Conservation (phyloP, 1,140 invertebrate genomes). For the Neodiprion virginianus region DNA sequence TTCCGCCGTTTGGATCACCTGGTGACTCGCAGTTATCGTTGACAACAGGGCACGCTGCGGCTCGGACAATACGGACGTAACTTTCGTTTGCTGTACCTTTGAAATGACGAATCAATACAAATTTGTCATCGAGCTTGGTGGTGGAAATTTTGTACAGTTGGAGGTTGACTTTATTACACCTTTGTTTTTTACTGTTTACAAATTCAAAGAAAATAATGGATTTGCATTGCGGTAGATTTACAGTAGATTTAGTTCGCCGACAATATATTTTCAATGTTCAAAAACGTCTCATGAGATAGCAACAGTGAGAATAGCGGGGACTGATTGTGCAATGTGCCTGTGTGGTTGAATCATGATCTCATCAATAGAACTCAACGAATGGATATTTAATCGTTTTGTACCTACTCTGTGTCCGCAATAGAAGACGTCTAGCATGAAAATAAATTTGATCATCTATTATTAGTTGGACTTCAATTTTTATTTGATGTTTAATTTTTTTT, state of each 20-base stretch:
- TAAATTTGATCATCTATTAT: slow-evolving; percentile 56
- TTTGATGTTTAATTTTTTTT: slow-evolving; percentile 2
- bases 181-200: neutral
- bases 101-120: slow-evolving; percentile 32
- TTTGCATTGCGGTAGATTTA: too few species aligned
- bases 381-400: slow-evolving; percentile 45
- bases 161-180: slow-evolving; percentile 4
- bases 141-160: slow-evolving; percentile 16
- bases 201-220: too few species aligned
- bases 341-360: neutral
- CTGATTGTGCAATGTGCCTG: neutral
- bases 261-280: too few species aligned
- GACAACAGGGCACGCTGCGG: slow-evolving; percentile 91
- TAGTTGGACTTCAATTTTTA: slow-evolving; percentile 37
- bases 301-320: neutral
- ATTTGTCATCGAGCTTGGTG: neutral
- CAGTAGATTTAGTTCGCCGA: too few species aligned
- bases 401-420: slow-evolving; percentile 64
- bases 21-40: slow-evolving; percentile 87
- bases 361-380: neutral
- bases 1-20: slow-evolving; percentile 87
- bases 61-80: slow-evolving; percentile 83
- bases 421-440: slow-evolving; percentile 62
- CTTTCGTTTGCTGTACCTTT: slow-evolving; percentile 85
- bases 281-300: too few species aligned